A percentile compares a stretch with the other conserved stretches of the same genome.
Evolutionary conservation across 2,888 invertebrate genomes (phyloP).

Genomic region (Caenorhabditis becei): DNA sequence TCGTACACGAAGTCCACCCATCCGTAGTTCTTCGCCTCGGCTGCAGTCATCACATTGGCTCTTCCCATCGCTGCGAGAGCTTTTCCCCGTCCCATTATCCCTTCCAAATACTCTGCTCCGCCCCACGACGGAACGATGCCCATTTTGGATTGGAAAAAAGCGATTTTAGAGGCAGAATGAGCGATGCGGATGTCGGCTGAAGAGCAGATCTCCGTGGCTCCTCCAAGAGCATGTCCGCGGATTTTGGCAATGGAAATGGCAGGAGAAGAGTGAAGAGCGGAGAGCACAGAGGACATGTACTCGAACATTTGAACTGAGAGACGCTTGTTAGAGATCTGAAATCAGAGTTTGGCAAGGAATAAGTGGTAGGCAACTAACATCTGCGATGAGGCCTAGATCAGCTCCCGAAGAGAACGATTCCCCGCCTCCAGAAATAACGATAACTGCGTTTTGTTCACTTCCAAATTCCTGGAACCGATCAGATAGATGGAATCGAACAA

Average conservation of each 20-base stretch:
- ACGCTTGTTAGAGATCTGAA: constrained; percentile 55
- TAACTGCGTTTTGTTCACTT: constrained; percentile 27
- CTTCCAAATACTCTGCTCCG: constrained; percentile 64
- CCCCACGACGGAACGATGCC: constrained; percentile 72
- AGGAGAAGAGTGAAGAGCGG: constrained; percentile 37
- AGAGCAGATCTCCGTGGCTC: constrained; percentile 68
- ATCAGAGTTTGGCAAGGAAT: not conserved
- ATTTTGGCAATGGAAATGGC: constrained; percentile 64
- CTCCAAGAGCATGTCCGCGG: constrained; percentile 67
- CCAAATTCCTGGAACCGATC: constrained; percentile 36
- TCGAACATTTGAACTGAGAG: constrained; percentile 64
- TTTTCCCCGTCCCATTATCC: constrained; percentile 53
- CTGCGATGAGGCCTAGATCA: constrained; percentile 66
- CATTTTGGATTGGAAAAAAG: constrained; percentile 66
- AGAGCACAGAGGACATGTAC: constrained; percentile 63
- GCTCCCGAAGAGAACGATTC: constrained; percentile 68
- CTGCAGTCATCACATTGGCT: constrained; percentile 57
- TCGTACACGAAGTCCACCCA: constrained; percentile 64
- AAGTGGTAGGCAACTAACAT: constrained; percentile 36
- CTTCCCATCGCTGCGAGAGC: constrained; percentile 55
- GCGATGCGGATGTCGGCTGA: constrained; percentile 67
- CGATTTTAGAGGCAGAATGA: constrained; percentile 62
- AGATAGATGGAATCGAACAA: no score
- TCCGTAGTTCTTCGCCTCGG: constrained; percentile 59
- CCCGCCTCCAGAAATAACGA: constrained; percentile 63